Base-by-base conservation (phyloP, 2,888 invertebrate genomes). In the Sarcophaga variegata region DNA sequence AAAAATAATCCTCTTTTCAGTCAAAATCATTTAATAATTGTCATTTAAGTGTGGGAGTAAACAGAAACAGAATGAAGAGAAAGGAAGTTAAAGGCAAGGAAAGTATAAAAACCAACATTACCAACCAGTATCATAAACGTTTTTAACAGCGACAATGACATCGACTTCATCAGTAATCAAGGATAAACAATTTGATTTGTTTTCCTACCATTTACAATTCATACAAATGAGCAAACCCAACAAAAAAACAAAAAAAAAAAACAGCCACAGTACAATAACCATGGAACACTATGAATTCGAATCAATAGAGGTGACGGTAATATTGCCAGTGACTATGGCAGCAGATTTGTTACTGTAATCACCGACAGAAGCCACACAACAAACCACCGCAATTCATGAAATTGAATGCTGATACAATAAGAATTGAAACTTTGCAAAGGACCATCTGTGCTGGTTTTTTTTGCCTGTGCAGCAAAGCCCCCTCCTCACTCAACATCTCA, bases 111-210 rank as follows among this genome's bases (percentile, higher is more conserved):
- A 74, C 47, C 78, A 83, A 77, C 83, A 67, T 60, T 66, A 80
- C 47, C 71, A 80, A 64, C 72, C 64, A 67, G 62, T 47, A 62
- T 22, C 62, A 27, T 17, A 37, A 64, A 64, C 63, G 12, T n/a
- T 54, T 54, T 49, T 54, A 20, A 63, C 80, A 22, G 17, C n/a
- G 62, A 45, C 49, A 54, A 54, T 12, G 54, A 54, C 54, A 54
- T 4, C 54, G 54, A 72, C 86, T 64, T 78, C 83, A 74, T 49
- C 66, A 70, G 81, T 87, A 87, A 87, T 87, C 84, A 87, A 84
- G 87, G 81, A 79, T 78, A 87, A 87, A 87, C 87, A 87, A 87
- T 87, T 87, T 84, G 87, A 87, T 87, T 87, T 84, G 86, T 78
- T 75, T 76, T 69, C 64, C 75, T 81, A 80, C 60, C 66, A 64